phyloP scores from a whole-genome alignment of 2,888 invertebrate genomes.

The Poecilus cupreus region DNA sequence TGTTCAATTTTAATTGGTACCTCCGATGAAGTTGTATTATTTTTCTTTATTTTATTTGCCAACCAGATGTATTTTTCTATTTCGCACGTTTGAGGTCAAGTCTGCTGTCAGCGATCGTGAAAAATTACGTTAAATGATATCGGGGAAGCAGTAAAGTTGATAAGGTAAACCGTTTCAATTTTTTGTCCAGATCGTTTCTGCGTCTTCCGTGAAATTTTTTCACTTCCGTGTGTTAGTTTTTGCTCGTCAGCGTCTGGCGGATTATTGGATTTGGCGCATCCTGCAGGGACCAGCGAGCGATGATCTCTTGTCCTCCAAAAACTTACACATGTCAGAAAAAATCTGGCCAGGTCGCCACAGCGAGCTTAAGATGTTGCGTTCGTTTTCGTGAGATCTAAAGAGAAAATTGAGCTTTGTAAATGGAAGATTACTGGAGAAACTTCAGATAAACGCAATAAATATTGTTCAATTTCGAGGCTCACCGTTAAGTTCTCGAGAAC shows the following conservation, averaged over 20 bases:
- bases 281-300: neutral
- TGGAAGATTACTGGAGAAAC: no score
- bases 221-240: neutral
- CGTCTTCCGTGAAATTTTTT: neutral
- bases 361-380: no score
- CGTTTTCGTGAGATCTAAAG: no score
- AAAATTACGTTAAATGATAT: neutral
- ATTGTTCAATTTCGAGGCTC: no score
- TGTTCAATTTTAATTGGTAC: no score
- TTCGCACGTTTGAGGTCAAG: no score
- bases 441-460: no score
- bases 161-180: conserved; percentile 1
- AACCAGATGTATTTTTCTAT: no score
- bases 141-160: neutral
- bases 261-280: conserved; percentile 26
- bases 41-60: no score
- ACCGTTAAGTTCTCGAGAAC: no score
- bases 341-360: neutral
- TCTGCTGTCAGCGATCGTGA: neutral
- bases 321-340: conserved; percentile 7
- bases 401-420: no score
- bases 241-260: conserved; percentile 3
- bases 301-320: neutral
- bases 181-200: neutral
- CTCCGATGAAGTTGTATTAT: neutral